Evolutionary conservation across 2,888 invertebrate genomes (phyloP).

Genomic region (Torymus aiolomorphi): DNA sequence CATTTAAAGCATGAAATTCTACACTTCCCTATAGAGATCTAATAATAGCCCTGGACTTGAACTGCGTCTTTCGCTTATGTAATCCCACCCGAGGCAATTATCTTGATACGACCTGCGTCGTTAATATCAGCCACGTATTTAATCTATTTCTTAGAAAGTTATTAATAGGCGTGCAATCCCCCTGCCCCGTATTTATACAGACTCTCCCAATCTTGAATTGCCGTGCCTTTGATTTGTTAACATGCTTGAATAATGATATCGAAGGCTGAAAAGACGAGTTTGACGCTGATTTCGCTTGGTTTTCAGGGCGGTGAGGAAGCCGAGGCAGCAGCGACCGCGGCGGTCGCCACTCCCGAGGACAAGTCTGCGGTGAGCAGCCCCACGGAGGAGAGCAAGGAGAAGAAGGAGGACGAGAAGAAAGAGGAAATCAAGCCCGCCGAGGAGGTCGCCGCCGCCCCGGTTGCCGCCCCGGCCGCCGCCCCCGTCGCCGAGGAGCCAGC

Average conservation of each 20-base stretch:
- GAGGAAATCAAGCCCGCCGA: conserved; percentile 1
- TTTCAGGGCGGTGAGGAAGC: conserved; percentile 72
- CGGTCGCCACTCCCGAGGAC: conserved; percentile 49
- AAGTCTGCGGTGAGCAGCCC: conserved; percentile 64
- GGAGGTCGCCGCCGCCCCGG: conserved; percentile 65
- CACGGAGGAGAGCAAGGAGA: conserved; percentile 58
- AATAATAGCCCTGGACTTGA: conserved; percentile 47
- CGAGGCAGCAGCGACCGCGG: conserved; percentile 58
- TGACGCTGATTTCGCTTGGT: not conserved
- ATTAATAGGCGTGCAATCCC: too few species aligned
- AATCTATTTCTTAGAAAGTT: too few species aligned
- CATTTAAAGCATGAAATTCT: conserved; percentile 34
- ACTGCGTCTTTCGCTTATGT: conserved; percentile 23
- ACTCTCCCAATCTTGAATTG: too few species aligned
- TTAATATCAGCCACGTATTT: not conserved
- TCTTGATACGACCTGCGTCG: not conserved
- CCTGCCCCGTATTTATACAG: too few species aligned
- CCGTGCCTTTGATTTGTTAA: too few species aligned
- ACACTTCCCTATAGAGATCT: conserved; percentile 8
- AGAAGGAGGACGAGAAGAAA: conserved; percentile 51
- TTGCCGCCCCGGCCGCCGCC: conserved; percentile 65
- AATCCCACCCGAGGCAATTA: not conserved
- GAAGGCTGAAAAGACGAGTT: too few species aligned
- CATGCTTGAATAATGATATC: too few species aligned
- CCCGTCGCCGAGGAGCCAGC: conserved; percentile 39